Evolutionary conservation across 2,888 invertebrate genomes (phyloP), one percentile per base, ranked within the genome.

Genomic region (Stenodera caucasica): DNA sequence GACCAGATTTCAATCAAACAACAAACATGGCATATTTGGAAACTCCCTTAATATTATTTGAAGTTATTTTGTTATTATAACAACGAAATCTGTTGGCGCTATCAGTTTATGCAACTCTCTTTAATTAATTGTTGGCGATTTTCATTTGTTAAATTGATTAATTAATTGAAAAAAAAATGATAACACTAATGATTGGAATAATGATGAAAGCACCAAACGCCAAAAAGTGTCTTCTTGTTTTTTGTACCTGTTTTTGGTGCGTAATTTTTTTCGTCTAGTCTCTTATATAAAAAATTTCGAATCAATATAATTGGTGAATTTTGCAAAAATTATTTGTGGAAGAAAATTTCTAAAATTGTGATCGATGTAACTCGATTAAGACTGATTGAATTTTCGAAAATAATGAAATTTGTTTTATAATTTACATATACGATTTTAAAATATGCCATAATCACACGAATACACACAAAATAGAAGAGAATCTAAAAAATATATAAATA

Each of bases 141-240:
- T 35, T 35, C 12, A 35, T 12, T 35, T 11, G 11, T 35, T 12
- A 35, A 11, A 11, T 11, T 35, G 11, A 35, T 35, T 35, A 35
- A 35, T 35, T 7, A 15, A 45, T 6, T 9, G 5, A 15, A 45
- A 15, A 18, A 45, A 18, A 18, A 45, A 45, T 9, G 14, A 4
- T 14, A 15, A 26, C 23, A 3, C 2, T 29, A n/a, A 55, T 52
- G 52, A 63, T 58, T 58, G 57, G 50, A 52, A 53, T 56, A 60
- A 62, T 58, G 45, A 56, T 61, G 61, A 67, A 63, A 70, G 72
- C 72, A 74, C 67, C 67, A 70, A 77, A 78, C 78, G 79, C 79
- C 79, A 78, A 77, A 73, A 78, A 75, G 79, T 80, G 80, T 80
- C 79, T 80, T 79, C 75, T 77, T 61, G 58, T 66, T 69, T 71